A percentile compares a stretch with the other conserved stretches of the same genome.
phyloP scores from a whole-genome alignment of 2,113 vertebrate species.

The Euleptes europaea region DNA sequence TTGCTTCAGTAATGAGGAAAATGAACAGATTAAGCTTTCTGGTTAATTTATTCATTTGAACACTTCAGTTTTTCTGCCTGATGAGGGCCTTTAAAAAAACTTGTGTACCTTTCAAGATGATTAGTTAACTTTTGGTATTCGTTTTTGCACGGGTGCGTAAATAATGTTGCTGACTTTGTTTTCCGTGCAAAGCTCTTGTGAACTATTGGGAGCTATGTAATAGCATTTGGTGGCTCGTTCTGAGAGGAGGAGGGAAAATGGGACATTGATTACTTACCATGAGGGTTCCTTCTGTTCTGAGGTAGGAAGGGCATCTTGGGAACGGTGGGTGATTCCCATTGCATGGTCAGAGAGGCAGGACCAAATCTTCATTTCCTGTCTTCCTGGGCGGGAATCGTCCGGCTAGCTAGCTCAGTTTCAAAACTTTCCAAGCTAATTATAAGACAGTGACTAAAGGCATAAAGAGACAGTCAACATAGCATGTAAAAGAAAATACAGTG shows the following conservation, averaged over 20 bases:
- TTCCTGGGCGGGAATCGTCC: too few relatives aligned
- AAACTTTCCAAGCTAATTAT: too few relatives aligned
- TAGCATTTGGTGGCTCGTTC: not conserved
- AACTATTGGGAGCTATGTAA: not conserved
- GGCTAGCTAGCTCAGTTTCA: too few relatives aligned
- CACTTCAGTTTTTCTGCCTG: conserved; percentile 35
- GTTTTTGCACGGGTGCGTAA: not conserved
- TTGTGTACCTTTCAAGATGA: conserved; percentile 3
- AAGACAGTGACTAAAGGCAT: too few relatives aligned
- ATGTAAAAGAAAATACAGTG: too few relatives aligned
- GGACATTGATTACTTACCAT: too few relatives aligned
- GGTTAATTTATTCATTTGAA: conserved; percentile 49
- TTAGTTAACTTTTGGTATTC: not conserved
- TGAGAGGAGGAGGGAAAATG: not conserved
- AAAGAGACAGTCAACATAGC: too few relatives aligned
- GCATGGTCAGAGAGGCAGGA: too few relatives aligned
- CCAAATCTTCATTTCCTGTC: too few relatives aligned
- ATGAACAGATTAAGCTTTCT: conserved; percentile 56
- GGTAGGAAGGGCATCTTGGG: too few relatives aligned
- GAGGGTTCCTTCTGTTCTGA: too few relatives aligned
- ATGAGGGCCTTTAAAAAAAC: not conserved
- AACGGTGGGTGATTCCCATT: too few relatives aligned
- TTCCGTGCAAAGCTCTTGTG: not conserved
- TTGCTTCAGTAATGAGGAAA: conserved; percentile 54
- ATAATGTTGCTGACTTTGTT: not conserved